Base-by-base conservation (phyloP, 2,888 invertebrate genomes). In the Dicroscelio sp. region DNA sequence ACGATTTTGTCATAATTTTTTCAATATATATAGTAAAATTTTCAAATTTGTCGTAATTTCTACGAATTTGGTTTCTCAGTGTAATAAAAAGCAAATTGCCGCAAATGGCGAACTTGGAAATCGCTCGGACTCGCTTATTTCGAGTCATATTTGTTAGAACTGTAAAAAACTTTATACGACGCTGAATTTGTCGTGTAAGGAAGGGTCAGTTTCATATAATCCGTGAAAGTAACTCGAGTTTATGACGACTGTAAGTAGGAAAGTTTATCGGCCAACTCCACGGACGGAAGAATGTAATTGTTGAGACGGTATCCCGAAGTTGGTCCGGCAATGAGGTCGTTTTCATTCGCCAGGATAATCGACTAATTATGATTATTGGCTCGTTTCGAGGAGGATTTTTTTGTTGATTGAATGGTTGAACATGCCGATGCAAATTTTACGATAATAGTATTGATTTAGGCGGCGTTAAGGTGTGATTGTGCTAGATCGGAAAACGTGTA, bases 191-290 rank as follows among this genome's bases (percentile, higher is more conserved):
- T 79, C 35, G 78, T 73, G 78, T 33, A 83, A 67, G 63, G 71
- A 60, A 78, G 71, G 75, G 88, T 88, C 83, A 83, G 88, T 83
- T 83, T 58, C 83, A 30, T 78, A 83, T 83, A 88, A 83, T 82
- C 31, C 60, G 27, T 35, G 35, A 67, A 35, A 83, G 73, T 78
- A 73, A 88, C 78, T 83, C 69, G 58, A 83, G 55, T 84, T 89
- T 80, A 89, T 88, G 84, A 84, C 75, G 75, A 63, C 65, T 79
- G 73, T 69, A 80, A 88, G 79, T 55, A 88, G 79, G 31, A 85
- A 88, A 88, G 84, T 88, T 88, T 79, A 83, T 78, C 69, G 78
- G 48, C 76, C 82, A 82, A 87, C 30, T 73, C 25, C 43, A 33
- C 48, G 63, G 52, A 63, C 38, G 73, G n/a, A 63, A 48, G 48